Conservation (phyloP, 2,797 vertebrate species). For the Leuciscus waleckii region DNA sequence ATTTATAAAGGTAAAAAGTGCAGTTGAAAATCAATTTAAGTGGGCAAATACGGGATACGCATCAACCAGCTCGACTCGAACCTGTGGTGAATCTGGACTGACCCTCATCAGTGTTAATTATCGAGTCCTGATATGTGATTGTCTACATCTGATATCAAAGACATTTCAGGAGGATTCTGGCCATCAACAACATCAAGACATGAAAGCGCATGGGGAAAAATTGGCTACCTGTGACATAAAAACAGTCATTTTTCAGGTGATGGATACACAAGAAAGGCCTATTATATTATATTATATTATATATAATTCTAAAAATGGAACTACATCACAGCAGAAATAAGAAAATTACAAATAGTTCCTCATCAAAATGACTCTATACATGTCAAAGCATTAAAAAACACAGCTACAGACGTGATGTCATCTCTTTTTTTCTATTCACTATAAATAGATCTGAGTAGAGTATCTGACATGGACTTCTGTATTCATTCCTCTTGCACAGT, state of each 20-base stretch:
- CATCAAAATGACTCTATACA: background rate
- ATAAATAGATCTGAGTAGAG: conserved; percentile 7
- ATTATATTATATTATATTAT: background rate
- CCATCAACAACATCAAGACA: conserved; percentile 11
- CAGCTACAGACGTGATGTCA: background rate
- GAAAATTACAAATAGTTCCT: background rate
- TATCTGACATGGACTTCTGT: background rate
- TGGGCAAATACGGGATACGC: too few relatives aligned
- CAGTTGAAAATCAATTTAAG: too few relatives aligned
- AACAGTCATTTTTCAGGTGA: background rate
- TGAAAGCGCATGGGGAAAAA: background rate
- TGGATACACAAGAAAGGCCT: background rate
- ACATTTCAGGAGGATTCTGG: background rate
- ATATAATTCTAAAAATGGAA: background rate
- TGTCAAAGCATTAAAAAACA: background rate
- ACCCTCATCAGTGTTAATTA: background rate
- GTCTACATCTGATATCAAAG: conserved; percentile 8
- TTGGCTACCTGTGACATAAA: conserved; percentile 27
- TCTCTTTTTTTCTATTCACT: conserved; percentile 5
- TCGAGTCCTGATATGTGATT: background rate
- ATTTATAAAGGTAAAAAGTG: too few relatives aligned
- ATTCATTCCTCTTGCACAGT: background rate
- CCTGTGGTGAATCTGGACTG: background rate
- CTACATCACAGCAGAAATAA: background rate
- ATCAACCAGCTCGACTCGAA: background rate